A percentile compares a stretch with the other conserved stretches of the same genome.
phyloP scores from a whole-genome alignment of 1,140 invertebrate genomes.

The Drosophila prosaltans region DNA sequence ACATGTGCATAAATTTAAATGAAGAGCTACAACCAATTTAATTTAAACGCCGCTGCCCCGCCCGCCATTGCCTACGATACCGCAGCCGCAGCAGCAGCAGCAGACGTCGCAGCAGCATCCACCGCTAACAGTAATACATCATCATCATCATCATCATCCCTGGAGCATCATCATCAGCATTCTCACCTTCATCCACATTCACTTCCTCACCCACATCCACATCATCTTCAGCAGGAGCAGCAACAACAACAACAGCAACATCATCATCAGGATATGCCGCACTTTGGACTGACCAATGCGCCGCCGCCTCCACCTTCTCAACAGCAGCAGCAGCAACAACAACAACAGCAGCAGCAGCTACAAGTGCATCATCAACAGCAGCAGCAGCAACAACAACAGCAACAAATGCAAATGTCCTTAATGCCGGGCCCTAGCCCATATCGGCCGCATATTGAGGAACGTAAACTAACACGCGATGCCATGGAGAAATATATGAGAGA shows the following conservation, averaged over 20 bases:
- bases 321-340: constrained; percentile 82
- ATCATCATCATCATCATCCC: constrained; percentile 30
- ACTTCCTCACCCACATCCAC: constrained; percentile 28
- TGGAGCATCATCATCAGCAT: constrained; percentile 37
- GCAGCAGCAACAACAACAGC: constrained; percentile 69
- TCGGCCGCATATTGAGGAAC: constrained; percentile 87
- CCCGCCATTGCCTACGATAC: constrained; percentile 70
- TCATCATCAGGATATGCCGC: constrained; percentile 76
- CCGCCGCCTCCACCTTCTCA: constrained; percentile 84
- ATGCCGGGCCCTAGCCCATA: constrained; percentile 83
- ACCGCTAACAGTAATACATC: constrained; percentile 30
- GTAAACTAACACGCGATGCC: constrained; percentile 94
- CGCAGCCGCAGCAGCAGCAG: constrained; percentile 55
- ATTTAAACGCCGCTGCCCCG: constrained; percentile 76
- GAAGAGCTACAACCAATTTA: constrained; percentile 80
- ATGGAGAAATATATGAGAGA: constrained; percentile 98
- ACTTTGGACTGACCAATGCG: constrained; percentile 75
- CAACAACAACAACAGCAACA: constrained; percentile 42
- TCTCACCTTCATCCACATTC: constrained; percentile 23
- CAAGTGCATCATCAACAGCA: constrained; percentile 71
- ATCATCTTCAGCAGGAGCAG: constrained; percentile 29
- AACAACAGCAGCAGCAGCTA: constrained; percentile 69
- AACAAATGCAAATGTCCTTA: constrained; percentile 76
- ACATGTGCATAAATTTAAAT: constrained; percentile 71
- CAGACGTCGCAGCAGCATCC: constrained; percentile 33